phyloP scores from a whole-genome alignment of 2,888 invertebrate genomes.

The Thereva nobilitata region DNA sequence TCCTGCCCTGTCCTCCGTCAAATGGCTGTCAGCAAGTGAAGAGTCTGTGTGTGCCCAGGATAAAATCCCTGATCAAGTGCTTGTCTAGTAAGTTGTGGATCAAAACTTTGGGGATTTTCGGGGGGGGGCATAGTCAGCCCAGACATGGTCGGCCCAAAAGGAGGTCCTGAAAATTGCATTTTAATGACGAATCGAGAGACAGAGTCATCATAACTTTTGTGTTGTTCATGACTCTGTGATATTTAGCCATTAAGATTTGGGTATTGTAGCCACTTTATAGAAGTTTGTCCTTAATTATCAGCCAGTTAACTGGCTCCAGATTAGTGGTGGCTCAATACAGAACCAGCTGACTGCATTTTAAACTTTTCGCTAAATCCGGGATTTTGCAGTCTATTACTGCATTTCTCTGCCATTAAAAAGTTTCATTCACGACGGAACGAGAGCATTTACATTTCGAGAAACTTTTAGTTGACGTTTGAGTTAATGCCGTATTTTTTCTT shows the following conservation, averaged over 20 bases:
- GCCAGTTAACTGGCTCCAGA: slow-evolving; percentile 19
- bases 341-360: slow-evolving; percentile 3
- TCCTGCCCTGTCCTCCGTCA: too few species aligned
- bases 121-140: not conserved
- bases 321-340: not conserved
- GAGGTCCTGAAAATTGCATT: slow-evolving; percentile 29
- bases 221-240: slow-evolving; percentile 21
- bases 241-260: not conserved
- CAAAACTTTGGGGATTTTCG: slow-evolving; percentile 13
- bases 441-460: slow-evolving; percentile 6
- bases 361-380: slow-evolving; percentile 11
- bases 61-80: too few species aligned
- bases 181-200: slow-evolving; percentile 17
- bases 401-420: slow-evolving; percentile 11
- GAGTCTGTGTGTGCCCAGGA: too few species aligned
- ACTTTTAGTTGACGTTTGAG: slow-evolving; percentile 15
- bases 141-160: not conserved
- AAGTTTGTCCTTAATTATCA: slow-evolving; percentile 32
- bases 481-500: not conserved
- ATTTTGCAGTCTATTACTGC: slow-evolving; percentile 16
- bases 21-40: too few species aligned
- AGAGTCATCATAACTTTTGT: slow-evolving; percentile 18
- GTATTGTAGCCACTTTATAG: slow-evolving; percentile 11
- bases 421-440: slow-evolving; percentile 13
- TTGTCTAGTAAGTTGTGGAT: not conserved